Evolutionary conservation across 1,140 invertebrate species (phyloP).

Genomic region (Stratiolaelaps scimitus): DNA sequence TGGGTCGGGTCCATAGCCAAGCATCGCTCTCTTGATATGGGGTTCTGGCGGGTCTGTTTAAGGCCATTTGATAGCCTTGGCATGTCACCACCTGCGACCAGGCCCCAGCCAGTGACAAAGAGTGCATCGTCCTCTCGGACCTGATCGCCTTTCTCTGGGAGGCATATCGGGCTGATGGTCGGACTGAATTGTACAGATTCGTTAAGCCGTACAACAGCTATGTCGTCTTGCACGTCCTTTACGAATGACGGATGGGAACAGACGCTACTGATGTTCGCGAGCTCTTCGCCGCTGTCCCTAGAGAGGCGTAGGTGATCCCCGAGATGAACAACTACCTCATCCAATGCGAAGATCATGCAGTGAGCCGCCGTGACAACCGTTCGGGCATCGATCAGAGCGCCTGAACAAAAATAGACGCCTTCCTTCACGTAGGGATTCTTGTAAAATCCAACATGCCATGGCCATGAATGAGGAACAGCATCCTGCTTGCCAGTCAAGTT

Average conservation of each 20-base stretch:
- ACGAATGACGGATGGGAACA: not conserved
- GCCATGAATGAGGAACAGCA: too few species aligned
- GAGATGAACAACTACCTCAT: not conserved
- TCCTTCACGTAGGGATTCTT: not conserved
- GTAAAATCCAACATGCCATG: not conserved
- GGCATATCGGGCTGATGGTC: not conserved
- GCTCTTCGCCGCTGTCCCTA: not conserved
- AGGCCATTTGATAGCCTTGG: not conserved
- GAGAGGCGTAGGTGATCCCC: not conserved
- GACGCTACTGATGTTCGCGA: not conserved
- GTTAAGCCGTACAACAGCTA: not conserved
- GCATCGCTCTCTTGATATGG: not conserved
- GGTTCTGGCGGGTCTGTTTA: not conserved
- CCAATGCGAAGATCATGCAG: not conserved
- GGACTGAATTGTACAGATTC: not conserved
- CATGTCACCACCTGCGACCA: not conserved
- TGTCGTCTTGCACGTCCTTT: not conserved
- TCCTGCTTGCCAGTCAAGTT: too few species aligned
- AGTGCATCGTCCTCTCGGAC: not conserved
- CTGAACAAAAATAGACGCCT: not conserved
- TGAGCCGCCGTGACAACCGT: constrained; percentile 17
- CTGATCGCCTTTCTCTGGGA: not conserved
- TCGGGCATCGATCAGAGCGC: not conserved
- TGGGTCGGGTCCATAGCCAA: not conserved
- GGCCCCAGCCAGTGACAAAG: not conserved